Evolutionary conservation across 2,888 invertebrate genomes (phyloP), one percentile per base, ranked within the genome.

Genomic region (Heliconius ethilla): DNA sequence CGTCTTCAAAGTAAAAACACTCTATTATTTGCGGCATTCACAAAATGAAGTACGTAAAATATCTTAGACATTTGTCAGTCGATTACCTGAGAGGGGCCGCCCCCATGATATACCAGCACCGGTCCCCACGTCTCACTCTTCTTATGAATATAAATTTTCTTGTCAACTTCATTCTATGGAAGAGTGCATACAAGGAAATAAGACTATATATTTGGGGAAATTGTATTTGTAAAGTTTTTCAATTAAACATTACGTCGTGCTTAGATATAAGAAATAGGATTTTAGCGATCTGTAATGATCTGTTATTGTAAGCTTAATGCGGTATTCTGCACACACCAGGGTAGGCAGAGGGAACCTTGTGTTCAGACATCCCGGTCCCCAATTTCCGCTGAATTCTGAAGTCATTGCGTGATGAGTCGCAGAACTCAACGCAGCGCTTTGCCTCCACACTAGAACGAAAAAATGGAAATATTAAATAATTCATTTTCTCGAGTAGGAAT

Each of bases 1-100:
- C 55, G 29, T 59, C 72, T 72, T 70, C 70, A 75, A 78, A 73
- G 78, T 80, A 82, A 77, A 82, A 83, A 84, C 78, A 83, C 81
- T 84, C 84, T 85, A 86, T 86, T 87, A 87, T 87, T 86, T 84
- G 82, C 81, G 86, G 85, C 85, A 90, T 89, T 88, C 88, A 86
- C 89, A 85, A 91, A 92, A 94, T 94, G 92, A 93, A 93, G 92
- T 92, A 89, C 88, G 91, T 91, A 89, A 92, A 93, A 93, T 92
- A 93, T 93, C 90, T 90, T 81, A 92, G 90, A 92, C 93, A 92
- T 94, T 94, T 93, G 92, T 94, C 93, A 93, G 92, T 89, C 92
- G 92, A 94, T 94, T 94, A 94, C 93, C 90, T 91, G 91, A 87
- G 89, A 89, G 92, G 90, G 86, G 85, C 81, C 86, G 85, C 89